A percentile compares a stretch with the other conserved stretches of the same genome.
These are phyloP conservation scores for Lamellibrachia columna DNA, from an alignment of 2,888 invertebrate species.

Conservation along the genomic window DNA sequence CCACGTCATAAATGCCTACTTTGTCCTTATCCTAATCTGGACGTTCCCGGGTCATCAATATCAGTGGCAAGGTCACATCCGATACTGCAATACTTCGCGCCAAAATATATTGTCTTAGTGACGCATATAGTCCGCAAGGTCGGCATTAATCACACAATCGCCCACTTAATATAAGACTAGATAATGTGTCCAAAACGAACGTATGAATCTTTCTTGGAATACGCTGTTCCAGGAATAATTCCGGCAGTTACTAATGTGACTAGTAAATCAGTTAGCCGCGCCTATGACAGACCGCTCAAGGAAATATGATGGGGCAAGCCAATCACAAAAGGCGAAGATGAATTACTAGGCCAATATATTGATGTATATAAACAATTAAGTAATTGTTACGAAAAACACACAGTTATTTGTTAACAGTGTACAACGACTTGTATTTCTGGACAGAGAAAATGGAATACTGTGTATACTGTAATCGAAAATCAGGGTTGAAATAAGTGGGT, in stretches of 20 bases:
- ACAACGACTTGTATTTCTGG: too few species aligned
- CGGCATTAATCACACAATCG: not conserved
- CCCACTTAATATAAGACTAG: not conserved
- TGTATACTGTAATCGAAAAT: too few species aligned
- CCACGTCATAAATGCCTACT: constrained; percentile 16
- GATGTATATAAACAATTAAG: too few species aligned
- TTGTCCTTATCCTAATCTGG: not conserved
- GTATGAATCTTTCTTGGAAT: not conserved
- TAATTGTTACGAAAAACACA: too few species aligned
- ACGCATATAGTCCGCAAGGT: not conserved
- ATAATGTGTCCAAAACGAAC: not conserved
- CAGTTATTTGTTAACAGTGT: too few species aligned
- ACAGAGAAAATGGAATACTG: too few species aligned
- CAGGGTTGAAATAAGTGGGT: too few species aligned
- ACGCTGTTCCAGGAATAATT: not conserved
- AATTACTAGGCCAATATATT: too few species aligned
- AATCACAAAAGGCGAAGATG: too few species aligned
- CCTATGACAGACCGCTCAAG: too few species aligned
- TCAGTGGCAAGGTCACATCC: not conserved
- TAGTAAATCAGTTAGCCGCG: not conserved
- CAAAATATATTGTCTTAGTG: not conserved
- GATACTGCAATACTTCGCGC: not conserved
- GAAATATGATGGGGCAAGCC: too few species aligned
- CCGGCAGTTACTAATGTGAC: not conserved
- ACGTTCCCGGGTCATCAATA: not conserved